Evolutionary conservation across 2,113 vertebrate species (phyloP), one percentile per base, ranked within the genome.

Genomic region (Silurus meridionalis): DNA sequence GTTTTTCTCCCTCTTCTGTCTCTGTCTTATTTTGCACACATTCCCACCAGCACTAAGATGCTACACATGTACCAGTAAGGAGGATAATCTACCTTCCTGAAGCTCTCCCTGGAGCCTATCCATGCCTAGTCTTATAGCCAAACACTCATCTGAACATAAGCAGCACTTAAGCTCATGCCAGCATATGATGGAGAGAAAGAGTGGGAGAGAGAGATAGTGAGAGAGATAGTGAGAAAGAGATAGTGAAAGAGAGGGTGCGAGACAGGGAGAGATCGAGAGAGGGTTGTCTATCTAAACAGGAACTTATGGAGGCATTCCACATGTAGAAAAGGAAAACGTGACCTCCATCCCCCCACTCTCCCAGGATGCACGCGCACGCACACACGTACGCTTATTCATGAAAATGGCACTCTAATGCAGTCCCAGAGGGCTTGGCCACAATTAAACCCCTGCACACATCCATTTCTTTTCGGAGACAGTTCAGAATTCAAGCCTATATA

Each of bases 71-170:
- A 64, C 80, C 90, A 89, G 87, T 89, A 89, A 87, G 90, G 57
- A 80, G 93, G 92, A 94, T 95, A 93, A 94, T 95, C 94, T 95
- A 92, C 94, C 93, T 94, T 94, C 91, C 93, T 92, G 90, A 91
- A 94, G 93, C 90, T 94, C 57, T 94, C 87, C 90, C 91, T 91
- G 87, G 91, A 90, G 88, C 91, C 81, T 89, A 90, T 88, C 69
- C 88, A 60, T 80, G 84, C 85, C 74, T 48, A 80, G 79, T 75
- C 85, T 90, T 90, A 91, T 91, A 88, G 53, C 67, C 17, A 69
- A 75, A 60, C 87, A 64, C 83, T 89, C 89, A 87, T 88, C 85
- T 81, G 87, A 84, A 83, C 67, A 85, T 82, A 89, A 87, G 85
- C 89, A 84, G 87, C 63, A 37, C 81, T 86, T 90, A 88, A 89